These are phyloP conservation scores for Azemiops feae DNA, from an alignment of 2,113 vertebrate species.

Conservation along the genomic window DNA sequence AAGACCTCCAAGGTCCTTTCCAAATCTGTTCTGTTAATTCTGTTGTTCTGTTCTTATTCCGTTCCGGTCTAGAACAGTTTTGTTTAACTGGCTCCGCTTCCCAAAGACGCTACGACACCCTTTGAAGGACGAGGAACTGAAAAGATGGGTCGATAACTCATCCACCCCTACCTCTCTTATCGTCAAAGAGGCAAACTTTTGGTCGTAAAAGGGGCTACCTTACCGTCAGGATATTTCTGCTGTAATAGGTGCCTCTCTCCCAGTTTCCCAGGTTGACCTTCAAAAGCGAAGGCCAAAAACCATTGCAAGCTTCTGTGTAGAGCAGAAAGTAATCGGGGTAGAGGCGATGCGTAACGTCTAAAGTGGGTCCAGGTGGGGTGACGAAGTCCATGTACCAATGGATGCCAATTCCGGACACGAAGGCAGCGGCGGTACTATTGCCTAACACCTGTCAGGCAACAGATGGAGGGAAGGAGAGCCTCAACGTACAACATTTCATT, in stretches of 20 bases:
- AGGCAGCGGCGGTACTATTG: slow-evolving; percentile 78
- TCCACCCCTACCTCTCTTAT: neutral
- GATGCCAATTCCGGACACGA: slow-evolving; percentile 86
- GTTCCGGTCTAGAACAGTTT: neutral
- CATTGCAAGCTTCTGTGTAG: slow-evolving; percentile 86
- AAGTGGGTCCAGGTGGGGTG: slow-evolving; percentile 74
- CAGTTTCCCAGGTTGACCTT: slow-evolving; percentile 88
- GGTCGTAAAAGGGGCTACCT: neutral
- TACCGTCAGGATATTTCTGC: slow-evolving; percentile 85
- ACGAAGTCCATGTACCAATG: slow-evolving; percentile 91
- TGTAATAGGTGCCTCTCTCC: slow-evolving; percentile 84
- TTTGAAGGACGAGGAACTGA: neutral
- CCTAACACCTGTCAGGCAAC: slow-evolving; percentile 76
- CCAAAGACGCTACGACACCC: neutral
- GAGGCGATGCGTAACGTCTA: slow-evolving; percentile 81
- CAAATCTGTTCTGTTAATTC: neutral
- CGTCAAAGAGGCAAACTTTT: neutral
- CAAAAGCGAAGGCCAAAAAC: slow-evolving; percentile 74
- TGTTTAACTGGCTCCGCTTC: neutral
- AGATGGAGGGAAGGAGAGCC: neutral
- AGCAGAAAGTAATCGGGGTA: slow-evolving; percentile 89
- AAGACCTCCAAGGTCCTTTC: no score
- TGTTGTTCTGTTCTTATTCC: no score
- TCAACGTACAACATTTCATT: no score
- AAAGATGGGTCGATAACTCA: neutral